Base-by-base conservation (phyloP, 2,888 invertebrate species). In the Bhutanitis thaidina region DNA sequence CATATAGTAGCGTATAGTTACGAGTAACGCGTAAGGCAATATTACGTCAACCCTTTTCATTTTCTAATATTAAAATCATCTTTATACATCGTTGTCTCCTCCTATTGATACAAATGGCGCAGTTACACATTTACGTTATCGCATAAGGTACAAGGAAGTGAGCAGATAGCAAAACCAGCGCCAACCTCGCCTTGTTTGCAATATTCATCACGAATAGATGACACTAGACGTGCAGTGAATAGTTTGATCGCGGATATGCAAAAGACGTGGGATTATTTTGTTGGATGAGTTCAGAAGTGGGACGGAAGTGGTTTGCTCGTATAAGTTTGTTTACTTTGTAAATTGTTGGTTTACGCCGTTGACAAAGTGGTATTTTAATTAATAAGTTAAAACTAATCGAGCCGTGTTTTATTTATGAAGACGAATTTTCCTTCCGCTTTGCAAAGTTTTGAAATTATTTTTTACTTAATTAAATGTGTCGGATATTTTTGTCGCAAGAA, bases 101-200 rank as follows among this genome's bases (percentile, higher is more conserved):
- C 9, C n/a, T 12, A 25, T 9, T 43, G 13, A 25, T 13, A 12
- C n/a, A 35, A 13, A 15, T 15, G 12, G 7, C 30, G 3, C 10
- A 34, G 34, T 43, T 12, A 12, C 2, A 20, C 13, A 12, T 34
- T 13, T 7, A 34, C 16, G 37, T 13, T 37, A 46, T 48, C 48
- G 7, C 35, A 46, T 7, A 36, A 37, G 41, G 7, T 36, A 46
- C 3, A 36, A 37, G 41, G 49, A 49, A 43, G 36, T 41, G 15
- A 29, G 30, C 35, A 38, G 12, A 7, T 16, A 9, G 0, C 40
- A 25, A 20, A n/a, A 30, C 41, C 7, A 16, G 36, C 13, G 36
- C 10, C 43, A 48, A 41, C 48, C 48, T 48, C 40, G 48, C 15
- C 15, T 16, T 39, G 36, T 41, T 48, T 41, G 36, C 35, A 36